A percentile compares a stretch with the other conserved stretches of the same genome.
phyloP scores from a whole-genome alignment of 1,140 invertebrate species.

The Bombus waltoni region DNA sequence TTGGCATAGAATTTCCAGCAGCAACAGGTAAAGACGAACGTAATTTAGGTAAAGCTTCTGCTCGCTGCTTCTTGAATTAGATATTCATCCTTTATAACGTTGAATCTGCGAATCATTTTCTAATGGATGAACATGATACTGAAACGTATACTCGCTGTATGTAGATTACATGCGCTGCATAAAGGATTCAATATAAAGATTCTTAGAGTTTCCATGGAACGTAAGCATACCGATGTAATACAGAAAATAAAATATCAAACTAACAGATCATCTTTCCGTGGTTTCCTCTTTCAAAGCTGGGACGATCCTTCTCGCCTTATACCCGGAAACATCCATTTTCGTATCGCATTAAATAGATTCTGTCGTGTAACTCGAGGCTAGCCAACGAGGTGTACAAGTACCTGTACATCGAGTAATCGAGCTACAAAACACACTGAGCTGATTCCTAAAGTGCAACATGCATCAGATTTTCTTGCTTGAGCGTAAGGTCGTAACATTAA shows the following conservation, averaged over 20 bases:
- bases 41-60: neutral
- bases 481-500: no score
- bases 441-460: neutral
- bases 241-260: conserved; percentile 3
- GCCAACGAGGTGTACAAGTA: neutral
- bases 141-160: no score
- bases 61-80: neutral
- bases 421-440: neutral
- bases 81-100: neutral
- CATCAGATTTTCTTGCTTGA: neutral
- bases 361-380: neutral
- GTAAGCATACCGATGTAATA: no score
- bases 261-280: neutral
- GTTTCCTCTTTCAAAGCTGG: conserved; percentile 4
- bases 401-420: neutral
- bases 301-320: neutral
- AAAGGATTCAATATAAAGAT: neutral
- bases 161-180: neutral
- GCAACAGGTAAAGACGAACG: conserved; percentile 50
- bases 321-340: neutral
- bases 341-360: neutral
- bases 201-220: no score
- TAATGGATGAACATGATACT: neutral
- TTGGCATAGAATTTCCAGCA: conserved; percentile 41
- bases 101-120: neutral